Evolutionary conservation across 2,888 invertebrate genomes (phyloP), one percentile per base, ranked within the genome.

Genomic region (Conomelus anceps): DNA sequence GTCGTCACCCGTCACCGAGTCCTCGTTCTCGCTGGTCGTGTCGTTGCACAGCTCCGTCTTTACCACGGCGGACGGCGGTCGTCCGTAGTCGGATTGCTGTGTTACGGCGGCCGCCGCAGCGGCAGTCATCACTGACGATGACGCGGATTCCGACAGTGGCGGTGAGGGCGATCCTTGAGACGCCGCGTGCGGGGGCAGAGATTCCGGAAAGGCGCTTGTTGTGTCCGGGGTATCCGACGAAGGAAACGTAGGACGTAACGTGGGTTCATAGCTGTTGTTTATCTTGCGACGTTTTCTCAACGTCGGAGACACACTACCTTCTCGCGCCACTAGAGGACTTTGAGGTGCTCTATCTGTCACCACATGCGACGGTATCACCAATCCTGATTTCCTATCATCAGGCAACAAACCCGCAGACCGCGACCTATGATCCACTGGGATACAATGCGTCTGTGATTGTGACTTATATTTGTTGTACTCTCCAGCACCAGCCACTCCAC

Each of bases 221-320:
- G 90, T 24, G 23, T 90, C 86, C 88, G 26, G 41, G 87, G 89
- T 89, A 88, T 90, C 22, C 86, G 89, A 63, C 11, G 63, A 63
- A 6, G 63, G 63, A n/a, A 63, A 63, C 20, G 63, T 63, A 6
- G 63, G 20, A 6, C 63, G 7, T n/a, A 63, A n/a, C 4, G 63
- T 63, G 3, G 63, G 63, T 63, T 63, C 63, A 13, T 63, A 63
- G n/a, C n/a, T n/a, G n/a, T 63, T 92, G 88, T 90, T 89, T 24
- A 90, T 91, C 22, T 91, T 89, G 63, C 91, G 90, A 34, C 91
- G 90, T 90, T 91, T 91, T 22, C 91, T 89, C 26, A 91, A 89
- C 24, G 91, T 90, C 22, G 91, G 91, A 11, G 91, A 91, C 22
- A 91, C 90, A 87, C 91, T 91, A 22, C 91, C 91, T 84, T 91